Evolutionary conservation across 1,140 invertebrate species (phyloP).

Genomic region (Drepana arcuata): DNA sequence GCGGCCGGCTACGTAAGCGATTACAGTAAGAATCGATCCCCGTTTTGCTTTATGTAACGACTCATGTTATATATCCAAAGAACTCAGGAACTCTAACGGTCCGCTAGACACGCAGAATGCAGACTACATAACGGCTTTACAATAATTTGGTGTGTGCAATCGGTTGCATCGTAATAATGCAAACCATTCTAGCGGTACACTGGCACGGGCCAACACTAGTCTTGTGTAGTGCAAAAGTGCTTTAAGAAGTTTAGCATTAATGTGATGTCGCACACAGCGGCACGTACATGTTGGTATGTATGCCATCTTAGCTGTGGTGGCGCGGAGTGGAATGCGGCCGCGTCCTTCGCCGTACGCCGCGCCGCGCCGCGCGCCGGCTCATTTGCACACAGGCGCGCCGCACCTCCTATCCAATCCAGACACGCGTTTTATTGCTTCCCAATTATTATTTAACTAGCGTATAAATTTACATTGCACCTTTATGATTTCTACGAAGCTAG

Average conservation of each 20-base stretch:
- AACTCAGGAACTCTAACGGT: too few relatives aligned
- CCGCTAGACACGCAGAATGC: too few relatives aligned
- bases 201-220: conserved; percentile 15
- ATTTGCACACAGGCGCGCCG: conserved; percentile 55
- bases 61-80: too few relatives aligned
- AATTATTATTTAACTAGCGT: conserved; percentile 50
- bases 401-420: conserved; percentile 29
- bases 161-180: conserved; percentile 27
- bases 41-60: conserved; percentile 1
- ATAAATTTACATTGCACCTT: too few relatives aligned
- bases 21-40: conserved; percentile 1
- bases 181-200: conserved; percentile 30
- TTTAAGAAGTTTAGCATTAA: conserved; percentile 37
- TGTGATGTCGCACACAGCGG: conserved; percentile 26
- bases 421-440: conserved; percentile 56
- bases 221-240: conserved; percentile 38
- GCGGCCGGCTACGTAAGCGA: conserved; percentile 1
- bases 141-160: conserved; percentile 21
- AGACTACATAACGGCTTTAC: too few relatives aligned
- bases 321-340: conserved; percentile 59
- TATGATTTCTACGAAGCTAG: too few relatives aligned
- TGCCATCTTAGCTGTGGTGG: conserved; percentile 50
- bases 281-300: conserved; percentile 45
- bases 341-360: conserved; percentile 53
- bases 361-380: conserved; percentile 42